Evolutionary conservation across 2,113 vertebrate species (phyloP), one percentile per base, ranked within the genome.

Genomic region (Cariama cristata): DNA sequence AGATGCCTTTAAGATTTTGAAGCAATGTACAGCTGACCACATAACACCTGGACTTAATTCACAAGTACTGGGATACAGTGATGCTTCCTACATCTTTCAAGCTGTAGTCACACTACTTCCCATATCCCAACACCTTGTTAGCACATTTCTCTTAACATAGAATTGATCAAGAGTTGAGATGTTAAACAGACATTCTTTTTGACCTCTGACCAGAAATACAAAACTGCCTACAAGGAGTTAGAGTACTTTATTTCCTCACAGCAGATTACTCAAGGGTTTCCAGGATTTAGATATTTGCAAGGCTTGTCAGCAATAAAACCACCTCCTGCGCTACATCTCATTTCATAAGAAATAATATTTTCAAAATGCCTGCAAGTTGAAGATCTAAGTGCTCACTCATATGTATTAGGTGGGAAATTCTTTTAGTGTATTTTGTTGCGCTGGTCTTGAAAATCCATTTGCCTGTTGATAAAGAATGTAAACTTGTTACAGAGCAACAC

Each of bases 31-130:
- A 53, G 20, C 26, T 81, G 13, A 42, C 11, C 19, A 49, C 5
- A 2, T 69, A 91, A 82, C 90, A 95, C 74, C 93, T 96, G 95
- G 85, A 81, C 28, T 83, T 72, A 82, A 90, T 97, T 94, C 81
- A 76, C 79, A 73, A 68, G 28, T 83, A 24, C 44, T 53, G 22
- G 20, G n/a, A 88, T 0, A 33, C 19, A 93, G 58, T 68, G 84
- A 60, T 75, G 77, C 53, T 96, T 93, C 67, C 87, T 91, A 49
- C 69, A 53, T 58, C 62, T 85, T 88, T 91, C 87, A 95, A 82
- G 35, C 62, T 91, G 73, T 67, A 88, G 44, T 82, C 69, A 59
- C 20, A 71, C 18, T 59, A 52, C 14, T 87, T 75, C 69, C 53
- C 74, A 49, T n/a, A 76, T 24, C 58, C 62, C 67, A 93, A 72